These are phyloP conservation scores for Apodemus agrarius DNA, from an alignment of 2,797 vertebrate genomes.

Conservation along the genomic window DNA sequence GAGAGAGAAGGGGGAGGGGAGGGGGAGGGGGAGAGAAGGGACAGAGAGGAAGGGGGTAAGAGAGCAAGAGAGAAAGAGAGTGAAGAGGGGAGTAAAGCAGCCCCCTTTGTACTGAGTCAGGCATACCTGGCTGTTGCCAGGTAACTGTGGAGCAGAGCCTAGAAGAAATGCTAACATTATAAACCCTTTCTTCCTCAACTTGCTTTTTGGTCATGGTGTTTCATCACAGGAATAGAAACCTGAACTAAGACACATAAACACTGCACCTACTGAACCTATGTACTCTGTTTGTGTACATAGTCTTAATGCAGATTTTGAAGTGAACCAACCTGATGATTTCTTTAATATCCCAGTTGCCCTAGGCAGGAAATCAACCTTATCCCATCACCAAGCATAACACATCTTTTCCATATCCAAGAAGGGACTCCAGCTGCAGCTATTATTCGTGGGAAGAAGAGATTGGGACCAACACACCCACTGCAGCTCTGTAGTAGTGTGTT, in stretches of 20 bases:
- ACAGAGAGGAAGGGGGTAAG: too few species aligned
- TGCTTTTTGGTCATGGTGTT: not conserved
- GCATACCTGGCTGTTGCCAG: too few species aligned
- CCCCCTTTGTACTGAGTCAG: too few species aligned
- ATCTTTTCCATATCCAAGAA: not conserved
- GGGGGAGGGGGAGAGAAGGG: too few species aligned
- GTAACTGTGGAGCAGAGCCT: too few species aligned
- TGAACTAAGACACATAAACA: not conserved
- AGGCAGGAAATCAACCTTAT: not conserved
- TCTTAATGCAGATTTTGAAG: slow-evolving; percentile 25
- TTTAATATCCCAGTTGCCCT: not conserved
- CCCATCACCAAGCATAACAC: not conserved
- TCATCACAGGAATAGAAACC: not conserved
- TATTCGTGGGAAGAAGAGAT: not conserved
- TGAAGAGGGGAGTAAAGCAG: too few species aligned
- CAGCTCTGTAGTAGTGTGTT: not conserved
- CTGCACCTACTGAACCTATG: not conserved
- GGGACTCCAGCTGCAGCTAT: not conserved
- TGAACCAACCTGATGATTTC: not conserved
- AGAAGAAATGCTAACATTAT: too few species aligned
- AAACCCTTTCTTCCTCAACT: not conserved
- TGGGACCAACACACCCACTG: not conserved
- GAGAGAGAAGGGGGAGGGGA: too few species aligned
- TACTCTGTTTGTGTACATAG: too few species aligned
- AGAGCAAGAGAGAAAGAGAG: too few species aligned